These are phyloP conservation scores for Dendrocopos noguchii DNA, from an alignment of 2,113 vertebrate species.

Conservation along the genomic window DNA sequence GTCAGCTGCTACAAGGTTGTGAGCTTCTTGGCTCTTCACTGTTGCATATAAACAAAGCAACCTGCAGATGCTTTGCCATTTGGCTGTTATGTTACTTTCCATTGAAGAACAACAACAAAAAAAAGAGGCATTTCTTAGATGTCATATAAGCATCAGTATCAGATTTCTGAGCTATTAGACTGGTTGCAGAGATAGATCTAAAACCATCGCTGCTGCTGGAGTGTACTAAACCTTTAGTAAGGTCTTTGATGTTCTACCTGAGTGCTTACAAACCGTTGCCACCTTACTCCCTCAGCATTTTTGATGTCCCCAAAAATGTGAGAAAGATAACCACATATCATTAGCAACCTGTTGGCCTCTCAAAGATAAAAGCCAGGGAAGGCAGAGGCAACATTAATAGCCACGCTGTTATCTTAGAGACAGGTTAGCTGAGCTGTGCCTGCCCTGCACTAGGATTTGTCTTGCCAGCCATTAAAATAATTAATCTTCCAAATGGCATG, in stretches of 20 bases:
- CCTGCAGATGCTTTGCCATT: slow-evolving; percentile 48
- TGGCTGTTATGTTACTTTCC: slow-evolving; percentile 51
- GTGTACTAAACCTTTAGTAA: slow-evolving; percentile 20
- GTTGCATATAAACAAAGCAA: slow-evolving; percentile 27
- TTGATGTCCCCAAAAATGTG: slow-evolving; percentile 55
- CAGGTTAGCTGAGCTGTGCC: background rate
- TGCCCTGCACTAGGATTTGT: background rate
- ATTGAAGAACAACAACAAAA: slow-evolving; percentile 53
- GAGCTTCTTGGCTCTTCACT: slow-evolving; percentile 15
- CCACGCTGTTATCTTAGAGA: background rate
- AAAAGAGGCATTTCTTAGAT: slow-evolving; percentile 31
- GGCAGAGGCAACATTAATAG: background rate
- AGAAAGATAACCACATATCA: slow-evolving; percentile 37
- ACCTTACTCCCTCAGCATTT: slow-evolving; percentile 51
- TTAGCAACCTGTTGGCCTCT: slow-evolving; percentile 51
- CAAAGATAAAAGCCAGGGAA: slow-evolving; percentile 22
- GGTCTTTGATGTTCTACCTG: slow-evolving; percentile 60
- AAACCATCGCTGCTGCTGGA: slow-evolving; percentile 34
- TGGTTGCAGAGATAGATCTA: background rate
- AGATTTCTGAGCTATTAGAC: slow-evolving; percentile 46
- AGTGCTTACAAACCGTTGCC: slow-evolving; percentile 59
- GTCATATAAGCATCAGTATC: slow-evolving; percentile 45
- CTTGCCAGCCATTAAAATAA: slow-evolving; percentile 15
- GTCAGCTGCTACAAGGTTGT: slow-evolving; percentile 62
- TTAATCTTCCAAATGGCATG: background rate